Percentiles rank a stretch among this genome's conserved stretches.
phyloP scores from a whole-genome alignment of 2,113 vertebrate genomes.

The Parotia lawesii region DNA sequence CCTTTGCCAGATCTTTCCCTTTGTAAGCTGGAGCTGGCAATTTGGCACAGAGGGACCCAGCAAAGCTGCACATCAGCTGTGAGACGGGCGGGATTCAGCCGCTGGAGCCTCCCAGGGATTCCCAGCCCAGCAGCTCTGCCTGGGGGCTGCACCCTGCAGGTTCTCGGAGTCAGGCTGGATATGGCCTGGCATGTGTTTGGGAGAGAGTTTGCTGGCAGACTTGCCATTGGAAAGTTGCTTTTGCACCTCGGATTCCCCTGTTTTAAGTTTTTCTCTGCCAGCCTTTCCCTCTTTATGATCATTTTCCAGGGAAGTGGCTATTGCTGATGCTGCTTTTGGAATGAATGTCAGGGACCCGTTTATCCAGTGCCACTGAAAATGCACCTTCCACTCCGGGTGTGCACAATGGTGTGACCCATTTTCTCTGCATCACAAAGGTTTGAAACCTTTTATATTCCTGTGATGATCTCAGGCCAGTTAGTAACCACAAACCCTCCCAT shows the following conservation, averaged over 20 bases:
- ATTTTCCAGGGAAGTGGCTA: not conserved
- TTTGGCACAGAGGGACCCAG: not conserved
- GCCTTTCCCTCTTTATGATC: not conserved
- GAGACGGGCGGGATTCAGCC: accelerated
- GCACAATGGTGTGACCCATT: not conserved
- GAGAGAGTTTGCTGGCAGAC: not conserved
- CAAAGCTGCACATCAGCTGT: not conserved
- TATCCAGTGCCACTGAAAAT: not conserved
- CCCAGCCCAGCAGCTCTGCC: not conserved
- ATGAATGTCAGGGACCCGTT: not conserved
- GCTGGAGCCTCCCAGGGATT: not conserved
- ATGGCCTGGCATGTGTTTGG: not conserved
- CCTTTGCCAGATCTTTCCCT: not conserved
- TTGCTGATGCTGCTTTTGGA: not conserved
- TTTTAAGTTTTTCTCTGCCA: not conserved
- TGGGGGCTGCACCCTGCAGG: not conserved
- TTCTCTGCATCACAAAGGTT: not conserved
- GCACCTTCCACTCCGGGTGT: not conserved
- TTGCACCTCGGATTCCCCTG: not conserved
- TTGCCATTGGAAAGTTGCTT: not conserved
- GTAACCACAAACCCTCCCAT: not conserved
- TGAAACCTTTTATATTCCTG: not conserved
- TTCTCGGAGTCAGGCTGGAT: not conserved
- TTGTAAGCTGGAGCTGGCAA: not conserved
- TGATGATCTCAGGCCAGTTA: not conserved